Evolutionary conservation across 30 jellyfish, hydroid and myxozoan species (phyloP), one percentile per base, ranked within the genome.

Genomic region (Aurelia aurita complex sp. Pacific): DNA sequence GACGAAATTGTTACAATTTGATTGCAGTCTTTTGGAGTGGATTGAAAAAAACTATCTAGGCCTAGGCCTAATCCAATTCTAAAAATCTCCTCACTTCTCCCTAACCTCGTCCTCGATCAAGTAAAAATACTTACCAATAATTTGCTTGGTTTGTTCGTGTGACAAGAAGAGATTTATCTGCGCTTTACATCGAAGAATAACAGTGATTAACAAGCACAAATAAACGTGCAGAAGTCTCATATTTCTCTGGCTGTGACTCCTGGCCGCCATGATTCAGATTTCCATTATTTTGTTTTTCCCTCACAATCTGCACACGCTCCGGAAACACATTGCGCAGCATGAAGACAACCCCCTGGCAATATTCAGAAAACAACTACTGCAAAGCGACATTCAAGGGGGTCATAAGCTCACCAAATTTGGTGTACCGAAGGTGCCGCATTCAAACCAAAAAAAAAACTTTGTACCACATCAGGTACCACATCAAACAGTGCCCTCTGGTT

Each of bases 91-190:
- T 5, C 72, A 63, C 55, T 17, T 29, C 54, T 19, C 43, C 38
- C 11, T 16, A 17, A 23, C 43, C 55, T 29, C 23, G 23, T 19
- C 19, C 32, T 42, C 76, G 5, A 0, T 35, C 50, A 12, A 73
- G 33, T 10, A 4, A 1, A 18, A 32, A 16, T 43, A 81, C 90
- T 4, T 64, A 82, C 91, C 91, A 57, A 82, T 82, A 38, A 82
- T 54, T 63, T 82, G 64, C 81, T 71, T 71, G 40, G 91, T 63
- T 62, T 82, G 91, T 43, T 82, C 69, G 16, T 54, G 61, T 50
- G 91, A 82, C 17, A 82, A 34, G 64, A 70, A 82, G 61, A 82
- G 91, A 57, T 82, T 82, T 46, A 82, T 82, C 62, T 82, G 91
- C 4, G 86, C 91, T 55, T 46, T 46, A 46, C 57, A 46, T 46